These are phyloP conservation scores for Acanthurus leucopareius DNA, from an alignment of 2,797 vertebrate genomes.

Conservation along the genomic window DNA sequence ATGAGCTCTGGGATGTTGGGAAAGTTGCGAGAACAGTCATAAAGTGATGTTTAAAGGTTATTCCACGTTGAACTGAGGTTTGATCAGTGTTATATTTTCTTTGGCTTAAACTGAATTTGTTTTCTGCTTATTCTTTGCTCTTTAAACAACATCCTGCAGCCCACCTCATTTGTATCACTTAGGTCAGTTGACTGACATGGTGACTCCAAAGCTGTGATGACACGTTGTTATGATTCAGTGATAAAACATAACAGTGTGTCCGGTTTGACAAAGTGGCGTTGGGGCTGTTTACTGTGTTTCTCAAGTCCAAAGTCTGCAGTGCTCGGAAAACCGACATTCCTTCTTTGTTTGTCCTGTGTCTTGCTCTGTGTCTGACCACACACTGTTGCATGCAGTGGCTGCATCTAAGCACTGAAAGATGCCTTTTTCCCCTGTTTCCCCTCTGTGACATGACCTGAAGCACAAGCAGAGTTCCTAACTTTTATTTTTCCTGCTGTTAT, in stretches of 20 bases:
- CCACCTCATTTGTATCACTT: neutral
- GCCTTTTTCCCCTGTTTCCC: neutral
- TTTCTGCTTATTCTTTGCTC: neutral
- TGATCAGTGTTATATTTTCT: neutral
- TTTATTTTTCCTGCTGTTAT: slow-evolving; percentile 25
- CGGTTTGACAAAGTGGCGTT: slow-evolving; percentile 22
- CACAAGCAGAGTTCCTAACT: neutral
- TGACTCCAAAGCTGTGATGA: slow-evolving; percentile 1
- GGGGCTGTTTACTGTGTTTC: slow-evolving; percentile 25
- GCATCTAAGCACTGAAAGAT: slow-evolving; percentile 16
- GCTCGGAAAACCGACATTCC: slow-evolving; percentile 21
- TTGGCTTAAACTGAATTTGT: neutral
- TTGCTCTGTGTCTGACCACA: slow-evolving; percentile 26
- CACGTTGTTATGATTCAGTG: slow-evolving; percentile 19
- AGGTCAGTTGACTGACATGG: neutral
- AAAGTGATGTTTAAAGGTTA: neutral
- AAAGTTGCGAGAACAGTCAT: neutral
- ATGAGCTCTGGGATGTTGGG: neutral
- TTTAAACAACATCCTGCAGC: neutral
- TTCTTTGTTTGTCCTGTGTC: slow-evolving; percentile 26
- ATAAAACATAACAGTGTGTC: slow-evolving; percentile 17
- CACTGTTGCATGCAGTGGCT: neutral
- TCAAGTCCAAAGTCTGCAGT: slow-evolving; percentile 57
- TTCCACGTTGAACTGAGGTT: neutral
- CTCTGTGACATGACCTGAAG: neutral